phyloP scores from a whole-genome alignment of 2,888 invertebrate genomes.

The Clivina fossor region DNA sequence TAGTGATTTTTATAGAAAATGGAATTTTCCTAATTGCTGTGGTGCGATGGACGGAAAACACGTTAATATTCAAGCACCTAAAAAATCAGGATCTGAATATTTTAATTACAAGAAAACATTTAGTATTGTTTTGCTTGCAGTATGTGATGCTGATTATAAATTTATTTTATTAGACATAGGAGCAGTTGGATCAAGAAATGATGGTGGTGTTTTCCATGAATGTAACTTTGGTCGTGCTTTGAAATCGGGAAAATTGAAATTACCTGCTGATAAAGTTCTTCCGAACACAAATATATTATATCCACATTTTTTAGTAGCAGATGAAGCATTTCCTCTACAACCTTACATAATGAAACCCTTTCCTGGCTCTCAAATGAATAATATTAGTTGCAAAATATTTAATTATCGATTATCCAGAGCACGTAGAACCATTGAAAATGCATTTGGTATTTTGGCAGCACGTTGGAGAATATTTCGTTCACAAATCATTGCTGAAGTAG shows the following conservation, averaged over 20 bases:
- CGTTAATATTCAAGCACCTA: constrained; percentile 19
- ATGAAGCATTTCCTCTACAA: constrained; percentile 32
- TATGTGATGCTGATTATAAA: constrained; percentile 36
- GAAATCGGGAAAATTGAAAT: constrained; percentile 19
- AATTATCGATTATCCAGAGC: constrained; percentile 36
- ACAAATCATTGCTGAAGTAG: constrained; percentile 15
- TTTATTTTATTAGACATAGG: constrained; percentile 36
- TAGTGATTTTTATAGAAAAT: constrained; percentile 4
- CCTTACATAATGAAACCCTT: constrained; percentile 37
- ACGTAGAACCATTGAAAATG: constrained; percentile 25
- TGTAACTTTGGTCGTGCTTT: constrained; percentile 30
- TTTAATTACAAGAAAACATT: constrained; percentile 31
- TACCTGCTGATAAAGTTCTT: constrained; percentile 29
- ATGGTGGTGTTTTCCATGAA: constrained; percentile 32
- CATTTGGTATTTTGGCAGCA: constrained; percentile 27
- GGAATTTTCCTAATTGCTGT: constrained; percentile 4
- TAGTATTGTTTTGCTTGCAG: too few relatives aligned
- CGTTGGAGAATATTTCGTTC: constrained; percentile 26
- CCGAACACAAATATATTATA: constrained; percentile 22
- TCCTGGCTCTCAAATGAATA: constrained; percentile 30
- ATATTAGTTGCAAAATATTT: constrained; percentile 34
- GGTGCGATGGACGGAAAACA: constrained; percentile 16
- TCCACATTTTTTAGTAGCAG: constrained; percentile 28
- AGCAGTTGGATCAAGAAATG: constrained; percentile 34
- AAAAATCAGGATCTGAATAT: constrained; percentile 6